Percentiles rank a stretch among this genome's conserved stretches.
Evolutionary conservation across 2,888 invertebrate species (phyloP).

Genomic region (Tipula unca): DNA sequence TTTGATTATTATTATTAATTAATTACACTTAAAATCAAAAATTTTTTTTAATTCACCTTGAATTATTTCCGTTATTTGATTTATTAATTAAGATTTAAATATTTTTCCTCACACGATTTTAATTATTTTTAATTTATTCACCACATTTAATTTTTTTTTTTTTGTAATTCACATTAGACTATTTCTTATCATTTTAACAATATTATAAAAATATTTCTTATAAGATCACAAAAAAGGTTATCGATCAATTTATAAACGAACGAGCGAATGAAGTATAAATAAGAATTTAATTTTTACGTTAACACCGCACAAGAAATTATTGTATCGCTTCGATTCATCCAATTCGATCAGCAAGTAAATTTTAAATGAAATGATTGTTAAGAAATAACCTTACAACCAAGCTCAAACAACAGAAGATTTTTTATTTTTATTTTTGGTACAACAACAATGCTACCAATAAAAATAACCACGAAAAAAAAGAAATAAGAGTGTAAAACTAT

Average conservation of each 20-base stretch:
- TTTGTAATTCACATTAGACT: background rate
- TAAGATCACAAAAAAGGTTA: background rate
- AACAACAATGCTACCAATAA: background rate
- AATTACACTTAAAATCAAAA: background rate
- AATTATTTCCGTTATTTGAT: background rate
- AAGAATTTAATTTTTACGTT: background rate
- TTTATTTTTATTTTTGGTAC: background rate
- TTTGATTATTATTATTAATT: background rate
- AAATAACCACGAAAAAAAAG: background rate
- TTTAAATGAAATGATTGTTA: background rate
- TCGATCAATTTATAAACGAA: background rate
- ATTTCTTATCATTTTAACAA: background rate
- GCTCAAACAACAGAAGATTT: background rate
- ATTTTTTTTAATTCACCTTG: background rate
- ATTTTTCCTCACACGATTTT: background rate
- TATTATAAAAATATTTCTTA: background rate
- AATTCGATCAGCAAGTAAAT: background rate
- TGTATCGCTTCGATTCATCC: conserved; percentile 16
- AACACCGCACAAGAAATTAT: background rate
- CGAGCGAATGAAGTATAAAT: background rate
- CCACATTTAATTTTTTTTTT: background rate
- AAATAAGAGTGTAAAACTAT: background rate
- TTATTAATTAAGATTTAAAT: background rate
- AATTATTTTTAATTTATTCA: background rate
- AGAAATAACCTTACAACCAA: background rate